A percentile compares a stretch with the other conserved stretches of the same genome.
Conservation (phyloP, 2,888 invertebrate genomes). For the Smittia aterrima region DNA sequence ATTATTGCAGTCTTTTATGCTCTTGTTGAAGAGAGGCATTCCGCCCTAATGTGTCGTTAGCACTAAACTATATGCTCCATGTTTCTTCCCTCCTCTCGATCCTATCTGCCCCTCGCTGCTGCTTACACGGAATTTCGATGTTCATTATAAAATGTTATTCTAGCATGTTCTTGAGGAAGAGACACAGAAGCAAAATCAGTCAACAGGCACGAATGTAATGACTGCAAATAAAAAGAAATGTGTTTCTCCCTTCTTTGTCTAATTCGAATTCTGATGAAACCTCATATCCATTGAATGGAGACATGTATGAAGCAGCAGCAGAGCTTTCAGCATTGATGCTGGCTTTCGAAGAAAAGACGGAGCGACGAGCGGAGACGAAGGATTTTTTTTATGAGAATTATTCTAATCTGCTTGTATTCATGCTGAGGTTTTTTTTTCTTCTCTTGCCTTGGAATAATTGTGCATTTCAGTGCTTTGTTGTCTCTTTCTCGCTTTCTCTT, state of each 20-base stretch:
- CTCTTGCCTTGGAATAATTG: background rate
- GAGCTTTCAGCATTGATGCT: background rate
- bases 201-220: slow-evolving; percentile 2
- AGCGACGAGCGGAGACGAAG: background rate
- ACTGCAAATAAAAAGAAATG: background rate
- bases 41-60: slow-evolving; percentile 13
- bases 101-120: background rate
- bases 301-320: background rate
- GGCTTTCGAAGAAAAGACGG: background rate
- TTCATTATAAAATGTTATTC: slow-evolving; percentile 3
- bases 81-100: background rate
- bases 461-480: no score
- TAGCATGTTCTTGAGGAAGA: background rate
- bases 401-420: slow-evolving; percentile 31
- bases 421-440: slow-evolving; percentile 19
- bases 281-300: background rate
- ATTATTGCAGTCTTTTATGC: slow-evolving; percentile 33
- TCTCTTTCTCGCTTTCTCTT: no score
- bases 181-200: background rate
- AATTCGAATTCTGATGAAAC: background rate
- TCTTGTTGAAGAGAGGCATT: background rate
- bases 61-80: slow-evolving; percentile 12
- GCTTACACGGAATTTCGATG: background rate
- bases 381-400: slow-evolving; percentile 15
- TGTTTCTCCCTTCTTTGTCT: background rate